Conservation (phyloP, 1,140 invertebrate genomes). For the Drosophila parabipectinata region DNA sequence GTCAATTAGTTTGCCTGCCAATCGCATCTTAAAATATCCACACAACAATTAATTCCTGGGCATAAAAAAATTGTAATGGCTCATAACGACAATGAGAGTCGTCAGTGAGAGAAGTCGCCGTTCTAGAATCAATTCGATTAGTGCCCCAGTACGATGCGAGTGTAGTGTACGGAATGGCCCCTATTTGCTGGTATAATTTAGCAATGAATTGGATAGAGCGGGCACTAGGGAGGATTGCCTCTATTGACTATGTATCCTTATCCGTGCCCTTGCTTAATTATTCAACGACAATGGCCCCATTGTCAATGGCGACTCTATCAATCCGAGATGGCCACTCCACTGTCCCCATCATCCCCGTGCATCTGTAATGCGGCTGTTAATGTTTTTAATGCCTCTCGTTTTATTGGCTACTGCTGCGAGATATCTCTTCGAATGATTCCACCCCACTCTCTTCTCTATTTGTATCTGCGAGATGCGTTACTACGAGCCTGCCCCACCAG, state of each 20-base stretch:
- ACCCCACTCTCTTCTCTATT: constrained; percentile 9
- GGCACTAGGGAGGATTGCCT: not conserved
- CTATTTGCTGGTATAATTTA: constrained; percentile 55
- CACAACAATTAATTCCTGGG: constrained; percentile 21
- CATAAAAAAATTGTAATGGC: constrained; percentile 25
- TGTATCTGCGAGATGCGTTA: constrained; percentile 55
- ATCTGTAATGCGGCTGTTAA: constrained; percentile 74
- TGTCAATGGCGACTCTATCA: constrained; percentile 51
- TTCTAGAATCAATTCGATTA: constrained; percentile 43
- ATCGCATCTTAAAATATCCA: constrained; percentile 8
- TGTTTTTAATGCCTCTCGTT: constrained; percentile 72
- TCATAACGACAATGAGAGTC: not conserved
- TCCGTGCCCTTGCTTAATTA: constrained; percentile 60
- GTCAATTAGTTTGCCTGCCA: constrained; percentile 30
- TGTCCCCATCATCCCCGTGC: constrained; percentile 27
- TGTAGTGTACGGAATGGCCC: constrained; percentile 24
- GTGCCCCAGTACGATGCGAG: constrained; percentile 20
- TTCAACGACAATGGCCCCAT: constrained; percentile 58
- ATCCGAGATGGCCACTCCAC: constrained; percentile 40
- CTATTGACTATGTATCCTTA: constrained; percentile 9
- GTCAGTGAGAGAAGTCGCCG: too few relatives aligned
- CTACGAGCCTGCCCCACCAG: constrained; percentile 20
- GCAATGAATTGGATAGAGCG: constrained; percentile 30
- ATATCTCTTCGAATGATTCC: constrained; percentile 4
- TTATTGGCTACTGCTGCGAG: constrained; percentile 63